Evolutionary conservation across 2,113 vertebrate species (phyloP).

Genomic region (Callithrix jacchus): DNA sequence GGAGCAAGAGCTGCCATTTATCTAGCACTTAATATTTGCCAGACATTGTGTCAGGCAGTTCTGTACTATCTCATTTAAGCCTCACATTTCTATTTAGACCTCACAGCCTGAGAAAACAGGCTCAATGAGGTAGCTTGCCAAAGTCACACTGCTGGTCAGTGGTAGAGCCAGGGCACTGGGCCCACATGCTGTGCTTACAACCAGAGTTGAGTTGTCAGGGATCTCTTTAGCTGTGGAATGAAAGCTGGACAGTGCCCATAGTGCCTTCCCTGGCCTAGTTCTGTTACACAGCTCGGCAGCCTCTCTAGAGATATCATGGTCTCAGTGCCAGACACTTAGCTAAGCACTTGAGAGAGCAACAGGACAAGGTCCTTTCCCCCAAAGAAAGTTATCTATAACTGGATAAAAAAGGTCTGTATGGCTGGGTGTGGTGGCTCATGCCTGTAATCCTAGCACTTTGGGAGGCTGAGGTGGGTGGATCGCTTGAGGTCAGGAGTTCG

Average conservation of each 20-base stretch:
- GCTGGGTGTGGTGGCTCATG: too few relatives aligned
- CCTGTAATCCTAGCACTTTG: too few relatives aligned
- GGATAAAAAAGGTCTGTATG: not conserved
- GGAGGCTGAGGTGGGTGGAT: too few relatives aligned
- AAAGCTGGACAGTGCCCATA: not conserved
- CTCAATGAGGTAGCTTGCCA: not conserved
- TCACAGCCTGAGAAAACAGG: not conserved
- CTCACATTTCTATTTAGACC: not conserved
- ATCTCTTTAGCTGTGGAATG: slow-evolving; percentile 18
- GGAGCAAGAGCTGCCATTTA: not conserved
- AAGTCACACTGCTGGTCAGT: not conserved
- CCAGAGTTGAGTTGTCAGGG: slow-evolving; percentile 9
- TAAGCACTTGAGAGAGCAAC: slow-evolving; percentile 25
- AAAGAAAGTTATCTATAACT: not conserved
- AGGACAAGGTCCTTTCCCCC: not conserved
- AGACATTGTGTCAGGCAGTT: not conserved
- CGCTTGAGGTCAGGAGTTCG: too few relatives aligned
- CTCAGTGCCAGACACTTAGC: slow-evolving; percentile 21
- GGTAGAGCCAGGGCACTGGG: not conserved
- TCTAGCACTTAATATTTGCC: not conserved
- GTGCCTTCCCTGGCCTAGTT: slow-evolving; percentile 26
- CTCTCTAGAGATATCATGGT: not conserved
- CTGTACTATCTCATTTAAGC: not conserved
- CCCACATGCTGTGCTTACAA: not conserved
- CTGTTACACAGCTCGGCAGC: not conserved